A percentile compares a stretch with the other conserved stretches of the same genome.
Conservation (phyloP, 2,113 vertebrate genomes). For the Hyla sarda region DNA sequence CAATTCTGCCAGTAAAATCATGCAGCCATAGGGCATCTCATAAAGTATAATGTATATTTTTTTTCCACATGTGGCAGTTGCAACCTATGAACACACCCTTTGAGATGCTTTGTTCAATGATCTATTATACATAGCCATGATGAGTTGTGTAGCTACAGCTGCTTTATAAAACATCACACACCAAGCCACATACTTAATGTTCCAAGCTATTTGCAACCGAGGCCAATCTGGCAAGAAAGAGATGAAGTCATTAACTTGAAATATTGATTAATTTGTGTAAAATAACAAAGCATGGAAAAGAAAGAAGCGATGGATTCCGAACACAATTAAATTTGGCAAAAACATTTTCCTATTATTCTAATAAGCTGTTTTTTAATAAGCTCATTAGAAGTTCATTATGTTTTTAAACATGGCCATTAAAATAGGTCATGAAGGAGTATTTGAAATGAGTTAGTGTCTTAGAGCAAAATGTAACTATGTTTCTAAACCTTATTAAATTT, state of each 20-base stretch:
- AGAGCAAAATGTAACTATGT: slow-evolving; percentile 22
- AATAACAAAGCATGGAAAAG: not conserved
- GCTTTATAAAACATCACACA: not conserved
- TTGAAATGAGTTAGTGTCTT: slow-evolving; percentile 23
- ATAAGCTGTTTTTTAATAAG: slow-evolving; percentile 35
- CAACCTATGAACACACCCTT: too few relatives aligned
- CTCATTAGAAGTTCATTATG: slow-evolving; percentile 48
- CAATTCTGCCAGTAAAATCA: too few relatives aligned
- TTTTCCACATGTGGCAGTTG: too few relatives aligned
- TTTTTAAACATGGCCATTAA: slow-evolving; percentile 28
- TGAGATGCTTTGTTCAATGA: not conserved
- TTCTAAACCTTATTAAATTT: slow-evolving; percentile 31
- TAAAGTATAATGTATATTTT: too few relatives aligned
- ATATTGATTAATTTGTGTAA: not conserved
- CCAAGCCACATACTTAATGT: not conserved
- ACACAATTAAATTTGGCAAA: slow-evolving; percentile 38
- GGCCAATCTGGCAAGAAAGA: not conserved
- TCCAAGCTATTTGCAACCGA: not conserved
- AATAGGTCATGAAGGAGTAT: slow-evolving; percentile 40
- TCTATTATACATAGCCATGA: not conserved
- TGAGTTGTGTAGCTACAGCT: not conserved
- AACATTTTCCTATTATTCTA: slow-evolving; percentile 16
- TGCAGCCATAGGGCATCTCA: too few relatives aligned
- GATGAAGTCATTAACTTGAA: not conserved
- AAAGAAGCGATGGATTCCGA: not conserved